Percentiles rank a stretch among this genome's conserved stretches.
Conservation (phyloP, 2,888 invertebrate species). For the Harpalus rubripes region DNA sequence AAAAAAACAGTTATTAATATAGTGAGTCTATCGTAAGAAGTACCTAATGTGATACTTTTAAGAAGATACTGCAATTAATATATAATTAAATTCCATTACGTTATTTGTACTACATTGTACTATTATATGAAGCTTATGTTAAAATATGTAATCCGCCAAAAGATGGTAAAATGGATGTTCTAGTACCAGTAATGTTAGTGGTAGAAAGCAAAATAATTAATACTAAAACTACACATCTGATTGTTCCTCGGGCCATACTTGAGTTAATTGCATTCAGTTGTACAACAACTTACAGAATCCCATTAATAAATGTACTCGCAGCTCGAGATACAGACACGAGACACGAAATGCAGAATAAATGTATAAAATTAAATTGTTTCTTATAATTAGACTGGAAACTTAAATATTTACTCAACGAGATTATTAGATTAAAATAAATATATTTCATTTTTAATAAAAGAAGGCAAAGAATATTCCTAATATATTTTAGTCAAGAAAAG, state of each 20-base stretch:
- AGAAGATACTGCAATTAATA: not conserved
- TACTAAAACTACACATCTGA: constrained; percentile 10
- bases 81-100: not conserved
- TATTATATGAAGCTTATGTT: not conserved
- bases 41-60: no score
- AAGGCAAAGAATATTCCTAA: not conserved
- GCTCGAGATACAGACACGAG: not conserved
- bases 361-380: not conserved
- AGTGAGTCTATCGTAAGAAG: no score
- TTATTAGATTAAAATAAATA: not conserved
- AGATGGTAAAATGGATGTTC: not conserved
- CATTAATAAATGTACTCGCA: constrained; percentile 3
- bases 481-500: not conserved
- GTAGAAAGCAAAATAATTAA: constrained; percentile 13
- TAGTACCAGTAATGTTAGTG: not conserved
- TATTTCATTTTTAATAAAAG: not conserved
- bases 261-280: constrained; percentile 22
- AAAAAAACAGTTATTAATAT: no score
- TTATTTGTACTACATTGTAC: not conserved
- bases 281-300: not conserved
- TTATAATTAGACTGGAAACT: not conserved
- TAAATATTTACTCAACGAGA: not conserved
- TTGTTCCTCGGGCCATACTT: constrained; percentile 11
- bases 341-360: not conserved
- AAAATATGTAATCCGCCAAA: not conserved